These are phyloP conservation scores for Charadrius vociferus DNA, from an alignment of 2,113 vertebrate species.

Conservation along the genomic window DNA sequence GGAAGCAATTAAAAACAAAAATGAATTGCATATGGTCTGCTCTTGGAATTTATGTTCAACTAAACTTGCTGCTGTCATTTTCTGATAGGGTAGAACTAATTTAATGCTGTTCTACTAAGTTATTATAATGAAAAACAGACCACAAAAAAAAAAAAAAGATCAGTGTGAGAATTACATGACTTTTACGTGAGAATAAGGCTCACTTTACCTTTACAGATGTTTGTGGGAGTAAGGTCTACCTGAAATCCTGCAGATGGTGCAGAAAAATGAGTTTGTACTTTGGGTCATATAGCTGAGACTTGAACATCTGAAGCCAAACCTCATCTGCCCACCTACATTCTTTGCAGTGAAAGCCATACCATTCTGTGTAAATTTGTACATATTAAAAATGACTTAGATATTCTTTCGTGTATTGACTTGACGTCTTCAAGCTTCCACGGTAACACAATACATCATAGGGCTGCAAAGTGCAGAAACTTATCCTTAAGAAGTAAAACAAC, in stretches of 20 bases:
- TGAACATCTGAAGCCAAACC: not conserved
- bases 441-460: not conserved
- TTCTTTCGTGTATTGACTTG: not conserved
- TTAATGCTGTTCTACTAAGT: not conserved
- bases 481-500: not conserved
- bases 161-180: not conserved
- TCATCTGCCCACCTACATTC: not conserved
- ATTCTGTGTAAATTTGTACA: not conserved
- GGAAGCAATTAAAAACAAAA: conserved; percentile 38
- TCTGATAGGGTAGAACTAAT: not conserved
- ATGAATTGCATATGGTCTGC: not conserved
- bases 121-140: not conserved
- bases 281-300: not conserved
- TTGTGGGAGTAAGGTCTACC: not conserved
- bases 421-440: not conserved
- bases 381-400: not conserved
- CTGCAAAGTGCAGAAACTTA: not conserved
- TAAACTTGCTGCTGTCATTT: not conserved
- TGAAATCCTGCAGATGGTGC: not conserved
- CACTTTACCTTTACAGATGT: not conserved
- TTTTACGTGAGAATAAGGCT: not conserved
- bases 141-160: not conserved
- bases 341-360: not conserved
- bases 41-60: not conserved
- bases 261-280: not conserved